Base-by-base conservation (phyloP, 2,113 vertebrate genomes). In the Corvus cornix region DNA sequence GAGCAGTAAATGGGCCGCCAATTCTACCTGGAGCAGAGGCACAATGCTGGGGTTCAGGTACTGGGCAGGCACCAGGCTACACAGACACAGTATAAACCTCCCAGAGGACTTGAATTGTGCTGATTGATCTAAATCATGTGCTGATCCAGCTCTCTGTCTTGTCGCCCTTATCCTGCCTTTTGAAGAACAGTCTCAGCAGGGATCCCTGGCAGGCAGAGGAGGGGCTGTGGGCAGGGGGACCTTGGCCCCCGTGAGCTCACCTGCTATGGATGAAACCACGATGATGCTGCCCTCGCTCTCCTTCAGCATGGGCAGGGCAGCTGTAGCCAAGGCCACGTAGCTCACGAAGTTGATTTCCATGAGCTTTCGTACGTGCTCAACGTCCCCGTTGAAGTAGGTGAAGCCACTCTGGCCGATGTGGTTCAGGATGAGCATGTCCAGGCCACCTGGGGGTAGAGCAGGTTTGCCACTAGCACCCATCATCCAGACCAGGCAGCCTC, bases 391-490 rank as follows among this genome's bases (percentile, higher is more conserved):
- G 37, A 98, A 98, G 73, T 58, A 90, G 31, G 2, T 8, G 91
- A 98, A 35, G 46, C 72, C 2, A 11, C 0, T 9, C 2, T 1
- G 7, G 59, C 84, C 81, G 20, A 98, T 93, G 77, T 98, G 98
- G 76, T 98, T 98, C 9, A 98, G 95, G 87, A 98, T 97, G 48
- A 98, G 97, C 98, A 98, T 98, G 53, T 98, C 98, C 2, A 98
- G 93, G 48, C 97, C 97, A 1, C 98, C 98, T 98, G 91, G 12
- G 93, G 95, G 74, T 89, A 91, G 64, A n/a, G n/a, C 5, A 6
- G 1, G 10, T 51, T 62, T 64, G 63, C n/a, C 78, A 2, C 69
- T 31, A 8, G 59, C 26, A 33, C 5, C 17, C 1, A 0, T 18
- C 39, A 6, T 5, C 11, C 13, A 7, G 15, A 0, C 6, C 48